phyloP scores from a whole-genome alignment of 1,140 invertebrate species.

The Artemia franciscana region DNA sequence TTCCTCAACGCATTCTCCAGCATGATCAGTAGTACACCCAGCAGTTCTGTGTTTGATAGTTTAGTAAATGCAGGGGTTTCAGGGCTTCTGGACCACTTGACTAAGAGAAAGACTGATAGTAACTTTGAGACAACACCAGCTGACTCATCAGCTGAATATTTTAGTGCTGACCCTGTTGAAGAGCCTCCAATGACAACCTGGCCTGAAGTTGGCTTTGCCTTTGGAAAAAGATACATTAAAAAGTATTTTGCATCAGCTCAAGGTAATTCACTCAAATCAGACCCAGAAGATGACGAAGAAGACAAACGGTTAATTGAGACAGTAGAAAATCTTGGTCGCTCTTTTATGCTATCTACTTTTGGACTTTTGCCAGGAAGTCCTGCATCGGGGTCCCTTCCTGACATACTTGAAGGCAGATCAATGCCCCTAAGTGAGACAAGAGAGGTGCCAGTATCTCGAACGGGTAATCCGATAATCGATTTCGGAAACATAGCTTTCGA shows the following conservation, averaged over 20 bases:
- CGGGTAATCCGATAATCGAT: not conserved
- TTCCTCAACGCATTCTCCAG: not conserved
- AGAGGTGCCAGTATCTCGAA: not conserved
- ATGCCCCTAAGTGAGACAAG: not conserved
- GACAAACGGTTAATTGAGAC: not conserved
- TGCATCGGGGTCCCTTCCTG: not conserved
- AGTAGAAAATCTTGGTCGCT: not conserved
- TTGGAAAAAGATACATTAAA: not conserved
- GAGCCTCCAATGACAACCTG: not conserved
- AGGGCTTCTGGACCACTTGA: not conserved
- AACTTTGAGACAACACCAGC: not conserved
- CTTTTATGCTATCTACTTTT: not conserved
- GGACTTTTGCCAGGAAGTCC: not conserved
- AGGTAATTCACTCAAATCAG: not conserved
- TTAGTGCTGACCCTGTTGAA: not conserved
- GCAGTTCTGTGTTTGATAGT: not conserved
- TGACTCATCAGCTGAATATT: not conserved
- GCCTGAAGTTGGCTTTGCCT: not conserved
- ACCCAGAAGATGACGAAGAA: not conserved
- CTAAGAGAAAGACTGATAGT: not conserved
- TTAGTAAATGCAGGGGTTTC: not conserved
- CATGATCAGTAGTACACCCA: not conserved
- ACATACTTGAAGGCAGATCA: not conserved
- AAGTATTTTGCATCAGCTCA: not conserved
- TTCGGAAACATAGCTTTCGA: not conserved